These are phyloP conservation scores for Linnaemya vulpina DNA, from an alignment of 2,888 invertebrate species.

Conservation along the genomic window DNA sequence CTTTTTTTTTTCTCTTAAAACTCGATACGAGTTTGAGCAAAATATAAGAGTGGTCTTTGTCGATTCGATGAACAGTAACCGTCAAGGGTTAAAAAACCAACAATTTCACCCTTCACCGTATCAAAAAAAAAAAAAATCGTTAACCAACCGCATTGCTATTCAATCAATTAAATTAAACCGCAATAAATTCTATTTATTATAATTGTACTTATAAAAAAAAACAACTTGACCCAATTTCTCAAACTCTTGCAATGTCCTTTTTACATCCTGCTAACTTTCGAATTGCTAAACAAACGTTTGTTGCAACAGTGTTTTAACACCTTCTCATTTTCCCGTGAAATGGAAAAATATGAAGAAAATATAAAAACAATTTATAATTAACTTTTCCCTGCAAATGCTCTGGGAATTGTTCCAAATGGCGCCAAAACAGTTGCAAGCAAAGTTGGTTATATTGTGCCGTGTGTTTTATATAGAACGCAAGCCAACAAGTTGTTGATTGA, in stretches of 20 bases:
- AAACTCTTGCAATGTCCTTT: not conserved
- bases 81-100: too few species aligned
- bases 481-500: conserved; percentile 58
- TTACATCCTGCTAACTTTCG: conserved; percentile 31
- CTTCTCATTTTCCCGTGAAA: conserved; percentile 13
- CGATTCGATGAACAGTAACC: too few species aligned
- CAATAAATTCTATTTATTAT: conserved; percentile 1
- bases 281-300: conserved; percentile 14
- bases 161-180: not conserved
- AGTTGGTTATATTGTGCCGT: not conserved
- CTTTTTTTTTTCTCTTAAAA: too few species aligned
- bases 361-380: conserved; percentile 56
- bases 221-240: conserved; percentile 51
- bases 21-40: too few species aligned
- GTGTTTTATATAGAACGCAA: not conserved
- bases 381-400: conserved; percentile 24
- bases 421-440: conserved; percentile 49
- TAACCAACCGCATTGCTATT: too few species aligned
- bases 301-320: conserved; percentile 7
- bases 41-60: too few species aligned
- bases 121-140: too few species aligned
- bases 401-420: conserved; percentile 61
- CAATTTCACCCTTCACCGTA: too few species aligned
- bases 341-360: conserved; percentile 1
- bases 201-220: not conserved